Evolutionary conservation across 2,113 vertebrate genomes (phyloP), one percentile per base, ranked within the genome.

Genomic region (Petroica traversi): DNA sequence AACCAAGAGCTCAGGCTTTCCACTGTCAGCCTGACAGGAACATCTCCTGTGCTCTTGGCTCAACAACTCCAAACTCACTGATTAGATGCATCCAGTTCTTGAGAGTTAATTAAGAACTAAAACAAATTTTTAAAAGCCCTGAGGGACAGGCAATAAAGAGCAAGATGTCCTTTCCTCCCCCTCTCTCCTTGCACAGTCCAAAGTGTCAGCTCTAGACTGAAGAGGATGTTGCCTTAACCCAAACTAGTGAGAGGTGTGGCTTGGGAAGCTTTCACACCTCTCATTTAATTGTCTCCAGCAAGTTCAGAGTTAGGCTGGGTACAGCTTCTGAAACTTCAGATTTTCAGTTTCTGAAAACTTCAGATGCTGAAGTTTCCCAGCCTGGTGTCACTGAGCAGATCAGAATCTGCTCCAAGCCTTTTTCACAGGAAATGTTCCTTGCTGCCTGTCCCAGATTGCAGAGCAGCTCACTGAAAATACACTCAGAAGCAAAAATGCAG

Each of bases 81-180:
- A 96, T 88, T 77, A 95, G 82, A 86, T 49, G 62, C 12, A 92
- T 75, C 69, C 23, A 79, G 80, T 93, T 76, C 71, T 94, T 51
- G 80, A 79, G 63, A 85, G 91, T 49, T 76, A 90, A 95, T 93
- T 54, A 96, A 71, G 48, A 83, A 88, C 36, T 74, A 59, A 92
- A 94, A 54, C 34, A 93, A 93, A 87, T 17, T 0, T 0, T 13
- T 64, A 90, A 90, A 77, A 71, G 48, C 19, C 85, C 43, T 0
- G 6, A 96, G 59, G 58, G 91, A 8, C 11, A 89, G 61, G 48
- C 80, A 91, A 63, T 89, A 78, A 92, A 86, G 83, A 66, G 55
- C 18, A 76, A 87, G 26, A 55, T 26, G 28, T 46, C 67, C 59
- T 73, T 88, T 75, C 55, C 43, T 88, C 51, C 38, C 49, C 24